phyloP scores from a whole-genome alignment of 2,888 invertebrate genomes.

The Apotomis betuletana region DNA sequence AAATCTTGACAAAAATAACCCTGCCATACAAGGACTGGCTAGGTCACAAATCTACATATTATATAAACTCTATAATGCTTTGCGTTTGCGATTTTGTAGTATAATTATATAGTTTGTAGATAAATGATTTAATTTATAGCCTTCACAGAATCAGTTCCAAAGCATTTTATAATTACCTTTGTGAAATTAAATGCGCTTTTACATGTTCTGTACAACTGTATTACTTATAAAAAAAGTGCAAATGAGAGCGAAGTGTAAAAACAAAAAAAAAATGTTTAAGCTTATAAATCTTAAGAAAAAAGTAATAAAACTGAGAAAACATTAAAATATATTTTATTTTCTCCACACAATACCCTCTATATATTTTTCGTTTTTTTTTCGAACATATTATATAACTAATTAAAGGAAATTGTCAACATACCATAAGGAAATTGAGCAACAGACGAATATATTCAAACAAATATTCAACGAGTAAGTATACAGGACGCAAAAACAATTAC shows the following conservation, averaged over 20 bases:
- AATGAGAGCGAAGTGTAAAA: background rate
- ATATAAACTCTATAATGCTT: background rate
- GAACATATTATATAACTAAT: too few relatives aligned
- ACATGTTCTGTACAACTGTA: background rate
- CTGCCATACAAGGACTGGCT: too few relatives aligned
- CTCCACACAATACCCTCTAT: background rate
- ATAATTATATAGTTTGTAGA: constrained; percentile 15
- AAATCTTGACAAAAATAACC: too few relatives aligned
- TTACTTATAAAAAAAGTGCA: background rate
- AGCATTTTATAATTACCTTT: background rate
- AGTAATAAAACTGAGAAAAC: background rate
- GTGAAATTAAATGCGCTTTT: background rate
- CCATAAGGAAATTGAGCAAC: too few relatives aligned
- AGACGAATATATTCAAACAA: too few relatives aligned
- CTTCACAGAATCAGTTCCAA: background rate
- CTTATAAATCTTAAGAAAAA: background rate
- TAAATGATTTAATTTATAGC: constrained; percentile 1
- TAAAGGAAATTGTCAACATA: too few relatives aligned
- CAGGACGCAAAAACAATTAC: too few relatives aligned
- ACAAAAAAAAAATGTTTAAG: background rate
- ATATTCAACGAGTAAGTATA: too few relatives aligned
- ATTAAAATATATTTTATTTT: background rate
- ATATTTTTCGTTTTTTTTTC: too few relatives aligned
- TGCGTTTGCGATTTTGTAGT: background rate
- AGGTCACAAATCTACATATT: too few relatives aligned